Base-by-base conservation (phyloP, 2,797 vertebrate species). In the Lagocephalus sceleratus region DNA sequence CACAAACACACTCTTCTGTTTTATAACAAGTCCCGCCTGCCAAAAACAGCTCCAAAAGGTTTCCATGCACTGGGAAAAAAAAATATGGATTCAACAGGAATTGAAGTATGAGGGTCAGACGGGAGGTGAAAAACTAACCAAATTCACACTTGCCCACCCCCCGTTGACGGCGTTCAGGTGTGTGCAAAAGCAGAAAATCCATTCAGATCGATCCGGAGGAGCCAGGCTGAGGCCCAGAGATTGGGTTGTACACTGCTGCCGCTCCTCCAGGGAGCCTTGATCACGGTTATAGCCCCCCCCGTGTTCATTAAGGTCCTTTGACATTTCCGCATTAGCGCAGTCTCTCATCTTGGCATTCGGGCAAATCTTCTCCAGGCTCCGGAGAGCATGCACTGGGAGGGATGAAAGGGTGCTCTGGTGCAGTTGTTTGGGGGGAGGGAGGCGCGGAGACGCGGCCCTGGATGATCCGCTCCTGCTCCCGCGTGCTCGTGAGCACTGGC, bases 301-400 rank as follows among this genome's bases (percentile, higher is more conserved):
- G 73, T 88, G 83, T 90, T 91, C 90, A 91, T 92, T 89, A 91
- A 87, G 82, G 82, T 78, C 76, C 80, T 84, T 78, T 83, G 81
- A 88, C 81, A 83, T 87, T 87, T 85, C 63, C 73, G 79, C 86
- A 75, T 82, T 76, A 59, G 74, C 76, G 58, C 23, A 25, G 66
- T 77, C 78, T 87, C 78, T 75, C 79, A 75, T 88, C 74, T 67
- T 69, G 78, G 75, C 75, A 72, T 75, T 65, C 42, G 38, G 71
- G 76, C 68, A 85, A 86, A 81, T 78, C 68, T 85, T 75, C 79
- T 73, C 69, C 68, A 65, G 66, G 60, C 71, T 77, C 67, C 52
- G 22, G 55, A 73, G 71, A 77, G 71, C 55, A 35, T 59, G 57
- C 46, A 48, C 66, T 47, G 63, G 50, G 50, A 59, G 26, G 58